phyloP scores from a whole-genome alignment of 2,797 vertebrate species.

The Rhodeus uyekii region DNA sequence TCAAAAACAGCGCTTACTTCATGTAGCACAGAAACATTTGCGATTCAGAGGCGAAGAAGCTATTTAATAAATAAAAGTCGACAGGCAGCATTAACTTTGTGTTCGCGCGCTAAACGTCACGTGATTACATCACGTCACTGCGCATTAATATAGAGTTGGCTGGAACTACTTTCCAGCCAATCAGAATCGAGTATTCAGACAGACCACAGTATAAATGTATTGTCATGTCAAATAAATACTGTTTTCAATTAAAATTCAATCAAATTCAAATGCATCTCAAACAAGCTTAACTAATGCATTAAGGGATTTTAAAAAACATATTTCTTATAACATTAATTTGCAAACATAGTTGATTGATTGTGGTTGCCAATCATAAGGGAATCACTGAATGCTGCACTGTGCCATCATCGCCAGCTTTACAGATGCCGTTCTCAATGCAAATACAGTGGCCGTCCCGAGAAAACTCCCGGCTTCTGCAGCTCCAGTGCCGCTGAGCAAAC shows the following conservation, averaged over 20 bases:
- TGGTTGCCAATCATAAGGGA: neutral
- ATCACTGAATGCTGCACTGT: neutral
- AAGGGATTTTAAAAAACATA: neutral
- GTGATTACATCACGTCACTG: too few relatives aligned
- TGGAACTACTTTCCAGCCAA: neutral
- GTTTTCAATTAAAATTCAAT: too few relatives aligned
- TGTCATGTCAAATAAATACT: neutral
- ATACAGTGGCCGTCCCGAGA: rapidly evolving
- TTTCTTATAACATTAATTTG: neutral
- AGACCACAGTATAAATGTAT: neutral
- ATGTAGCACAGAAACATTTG: too few relatives aligned
- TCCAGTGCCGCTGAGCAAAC: neutral
- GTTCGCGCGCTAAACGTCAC: too few relatives aligned
- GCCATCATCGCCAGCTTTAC: neutral
- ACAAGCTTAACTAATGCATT: neutral
- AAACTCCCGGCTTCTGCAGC: neutral
- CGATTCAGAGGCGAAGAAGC: too few relatives aligned
- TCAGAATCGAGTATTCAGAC: neutral
- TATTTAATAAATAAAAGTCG: too few relatives aligned
- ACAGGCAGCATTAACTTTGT: too few relatives aligned
- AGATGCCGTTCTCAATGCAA: neutral
- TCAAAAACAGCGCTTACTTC: too few relatives aligned
- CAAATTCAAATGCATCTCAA: neutral
- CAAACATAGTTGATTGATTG: neutral
- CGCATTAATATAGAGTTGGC: neutral